These are phyloP conservation scores for Troides aeacus DNA, from an alignment of 2,888 invertebrate genomes.

Conservation along the genomic window DNA sequence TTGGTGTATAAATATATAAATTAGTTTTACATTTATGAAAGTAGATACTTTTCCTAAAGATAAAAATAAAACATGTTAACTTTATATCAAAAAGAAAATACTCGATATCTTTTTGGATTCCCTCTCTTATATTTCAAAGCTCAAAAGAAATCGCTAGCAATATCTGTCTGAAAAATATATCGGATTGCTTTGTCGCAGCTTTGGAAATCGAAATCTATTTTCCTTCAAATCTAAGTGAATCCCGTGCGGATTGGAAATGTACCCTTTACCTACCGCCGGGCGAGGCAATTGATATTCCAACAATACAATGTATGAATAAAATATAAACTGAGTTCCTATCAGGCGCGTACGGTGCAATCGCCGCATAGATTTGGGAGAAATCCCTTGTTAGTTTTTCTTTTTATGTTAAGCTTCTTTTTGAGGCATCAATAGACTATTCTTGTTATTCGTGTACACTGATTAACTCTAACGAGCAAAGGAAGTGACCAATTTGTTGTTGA, in stretches of 20 bases:
- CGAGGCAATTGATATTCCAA: constrained; percentile 80
- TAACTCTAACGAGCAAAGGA: background rate
- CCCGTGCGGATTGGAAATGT: constrained; percentile 80
- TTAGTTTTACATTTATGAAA: background rate
- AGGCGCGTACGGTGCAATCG: constrained; percentile 67
- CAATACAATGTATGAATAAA: constrained; percentile 81
- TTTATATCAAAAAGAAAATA: constrained; percentile 54
- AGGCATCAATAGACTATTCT: constrained; percentile 9
- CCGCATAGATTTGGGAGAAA: constrained; percentile 62
- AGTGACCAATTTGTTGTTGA: background rate
- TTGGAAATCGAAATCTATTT: constrained; percentile 81
- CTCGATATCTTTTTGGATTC: constrained; percentile 67
- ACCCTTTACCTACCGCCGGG: constrained; percentile 80
- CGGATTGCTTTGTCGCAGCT: constrained; percentile 81
- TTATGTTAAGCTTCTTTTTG: constrained; percentile 36
- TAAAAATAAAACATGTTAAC: constrained; percentile 18
- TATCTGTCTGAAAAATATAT: constrained; percentile 81
- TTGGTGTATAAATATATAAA: too few species aligned
- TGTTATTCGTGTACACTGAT: constrained; percentile 7
- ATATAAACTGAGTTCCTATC: constrained; percentile 78
- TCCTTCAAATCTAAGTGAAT: constrained; percentile 81
- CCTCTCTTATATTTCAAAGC: constrained; percentile 79
- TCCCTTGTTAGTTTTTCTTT: constrained; percentile 53
- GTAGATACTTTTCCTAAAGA: background rate
- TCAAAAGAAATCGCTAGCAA: constrained; percentile 80